Percentiles rank a stretch among this genome's conserved stretches.
Conservation (phyloP, 2,888 invertebrate genomes). For the Platerodrilus igneus region DNA sequence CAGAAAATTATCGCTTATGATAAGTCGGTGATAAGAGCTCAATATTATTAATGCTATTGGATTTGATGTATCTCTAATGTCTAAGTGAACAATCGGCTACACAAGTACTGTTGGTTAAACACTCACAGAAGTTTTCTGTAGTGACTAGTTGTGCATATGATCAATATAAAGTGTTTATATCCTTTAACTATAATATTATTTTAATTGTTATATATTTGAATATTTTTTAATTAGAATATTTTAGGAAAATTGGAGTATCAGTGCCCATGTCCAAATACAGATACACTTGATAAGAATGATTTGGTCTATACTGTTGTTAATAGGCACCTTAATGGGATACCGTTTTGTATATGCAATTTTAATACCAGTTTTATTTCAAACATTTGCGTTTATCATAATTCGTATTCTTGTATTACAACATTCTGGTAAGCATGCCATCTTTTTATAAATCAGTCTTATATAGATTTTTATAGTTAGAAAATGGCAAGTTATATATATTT, state of each 20-base stretch:
- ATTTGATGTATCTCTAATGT: too few species aligned
- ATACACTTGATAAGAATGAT: constrained; percentile 27
- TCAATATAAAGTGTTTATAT: too few species aligned
- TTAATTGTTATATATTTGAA: too few species aligned
- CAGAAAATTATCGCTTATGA: too few species aligned
- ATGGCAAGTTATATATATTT: constrained; percentile 27
- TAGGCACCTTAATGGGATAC: constrained; percentile 25
- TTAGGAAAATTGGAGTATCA: constrained; percentile 19
- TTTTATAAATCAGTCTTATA: constrained; percentile 6
- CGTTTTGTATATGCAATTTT: constrained; percentile 26
- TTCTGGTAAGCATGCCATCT: constrained; percentile 26
- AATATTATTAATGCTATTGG: too few species aligned
- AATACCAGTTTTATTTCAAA: constrained; percentile 28
- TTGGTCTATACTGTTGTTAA: constrained; percentile 28
- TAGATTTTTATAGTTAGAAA: constrained; percentile 22
- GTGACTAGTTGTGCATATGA: too few species aligned
- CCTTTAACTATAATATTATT: too few species aligned
- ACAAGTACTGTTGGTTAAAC: too few species aligned
- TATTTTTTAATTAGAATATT: too few species aligned
- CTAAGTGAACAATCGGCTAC: too few species aligned
- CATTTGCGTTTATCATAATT: constrained; percentile 18
- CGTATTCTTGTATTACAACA: constrained; percentile 22
- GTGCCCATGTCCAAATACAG: constrained; percentile 25
- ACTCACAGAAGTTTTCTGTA: too few species aligned
- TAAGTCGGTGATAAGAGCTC: too few species aligned